phyloP scores from a whole-genome alignment of 2,797 vertebrate species.

The Coccyzus lansbergi region DNA sequence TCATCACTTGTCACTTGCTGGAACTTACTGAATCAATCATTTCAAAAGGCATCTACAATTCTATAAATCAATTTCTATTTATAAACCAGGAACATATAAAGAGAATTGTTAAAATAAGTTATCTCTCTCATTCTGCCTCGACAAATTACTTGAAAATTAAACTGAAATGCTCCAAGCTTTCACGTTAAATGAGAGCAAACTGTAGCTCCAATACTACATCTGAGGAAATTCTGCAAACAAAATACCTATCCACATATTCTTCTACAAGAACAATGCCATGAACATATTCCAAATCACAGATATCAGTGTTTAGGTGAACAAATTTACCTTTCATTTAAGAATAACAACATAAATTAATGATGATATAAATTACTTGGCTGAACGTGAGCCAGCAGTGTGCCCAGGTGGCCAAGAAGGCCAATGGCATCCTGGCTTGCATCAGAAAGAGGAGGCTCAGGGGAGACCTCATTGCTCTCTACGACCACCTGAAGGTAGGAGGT shows the following conservation, averaged over 20 bases:
- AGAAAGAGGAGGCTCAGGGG: no score
- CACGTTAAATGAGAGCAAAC: background rate
- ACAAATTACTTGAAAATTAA: background rate
- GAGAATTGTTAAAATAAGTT: background rate
- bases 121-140: background rate
- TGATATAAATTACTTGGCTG: no score
- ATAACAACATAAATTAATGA: background rate
- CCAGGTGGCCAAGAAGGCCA: no score
- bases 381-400: no score
- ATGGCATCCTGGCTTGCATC: no score
- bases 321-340: background rate
- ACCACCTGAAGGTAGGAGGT: no score
- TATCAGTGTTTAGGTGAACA: background rate
- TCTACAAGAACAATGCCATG: background rate
- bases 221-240: background rate
- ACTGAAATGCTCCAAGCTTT: background rate
- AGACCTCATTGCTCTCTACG: no score
- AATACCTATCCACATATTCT: background rate
- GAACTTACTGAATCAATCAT: background rate
- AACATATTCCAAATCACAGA: background rate
- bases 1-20: background rate
- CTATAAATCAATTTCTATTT: background rate
- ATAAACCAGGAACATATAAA: background rate
- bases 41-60: background rate
- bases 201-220: background rate